These are phyloP conservation scores for Pipa parva DNA, from an alignment of 2,113 vertebrate species.

Conservation along the genomic window DNA sequence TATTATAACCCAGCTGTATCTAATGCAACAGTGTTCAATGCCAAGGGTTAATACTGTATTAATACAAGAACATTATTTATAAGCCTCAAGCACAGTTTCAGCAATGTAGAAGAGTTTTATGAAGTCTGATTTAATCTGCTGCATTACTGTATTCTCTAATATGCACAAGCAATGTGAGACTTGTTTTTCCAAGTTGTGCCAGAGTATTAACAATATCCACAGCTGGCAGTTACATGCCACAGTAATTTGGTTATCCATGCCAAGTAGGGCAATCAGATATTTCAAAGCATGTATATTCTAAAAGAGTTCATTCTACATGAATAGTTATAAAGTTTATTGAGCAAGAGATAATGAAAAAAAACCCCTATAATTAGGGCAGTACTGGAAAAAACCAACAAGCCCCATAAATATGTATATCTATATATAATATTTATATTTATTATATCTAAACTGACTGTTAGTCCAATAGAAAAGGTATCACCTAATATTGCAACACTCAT, in stretches of 20 bases:
- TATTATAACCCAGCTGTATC: too few species aligned
- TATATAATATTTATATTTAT: too few species aligned
- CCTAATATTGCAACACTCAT: too few species aligned
- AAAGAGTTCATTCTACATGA: too few species aligned
- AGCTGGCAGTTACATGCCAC: constrained; percentile 5
- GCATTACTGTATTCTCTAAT: constrained; percentile 47
- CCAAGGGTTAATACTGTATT: not conserved
- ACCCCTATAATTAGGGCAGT: too few species aligned
- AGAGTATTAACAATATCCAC: constrained; percentile 62
- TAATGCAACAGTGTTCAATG: too few species aligned
- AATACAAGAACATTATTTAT: not conserved
- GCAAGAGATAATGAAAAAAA: too few species aligned
- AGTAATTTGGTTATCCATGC: constrained; percentile 15
- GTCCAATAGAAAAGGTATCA: too few species aligned
- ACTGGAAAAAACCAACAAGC: too few species aligned
- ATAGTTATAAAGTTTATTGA: too few species aligned
- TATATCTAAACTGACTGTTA: too few species aligned
- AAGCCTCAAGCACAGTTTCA: not conserved
- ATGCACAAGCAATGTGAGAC: constrained; percentile 43
- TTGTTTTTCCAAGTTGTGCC: constrained; percentile 49
- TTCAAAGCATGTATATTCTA: not conserved
- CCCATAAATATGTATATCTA: too few species aligned
- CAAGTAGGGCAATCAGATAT: constrained; percentile 19
- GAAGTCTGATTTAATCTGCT: constrained; percentile 39
- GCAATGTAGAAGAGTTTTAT: not conserved